phyloP scores from a whole-genome alignment of 2,797 vertebrate genomes.

The Acanthornis magna region DNA sequence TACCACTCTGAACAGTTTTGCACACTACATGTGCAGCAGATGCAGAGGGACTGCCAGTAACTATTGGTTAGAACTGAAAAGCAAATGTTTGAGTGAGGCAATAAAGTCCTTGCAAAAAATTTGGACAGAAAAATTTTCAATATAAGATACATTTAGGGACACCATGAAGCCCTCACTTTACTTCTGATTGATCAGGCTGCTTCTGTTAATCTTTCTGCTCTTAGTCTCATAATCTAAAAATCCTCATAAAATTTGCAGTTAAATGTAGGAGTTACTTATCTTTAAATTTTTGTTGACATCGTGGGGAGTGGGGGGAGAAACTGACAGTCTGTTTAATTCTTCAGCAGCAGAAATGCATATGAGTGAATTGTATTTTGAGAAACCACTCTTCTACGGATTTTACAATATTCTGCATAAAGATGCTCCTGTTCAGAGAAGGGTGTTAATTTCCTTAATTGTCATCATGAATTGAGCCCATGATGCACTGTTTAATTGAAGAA shows the following conservation, averaged over 20 bases:
- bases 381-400: not conserved
- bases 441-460: not conserved
- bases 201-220: not conserved
- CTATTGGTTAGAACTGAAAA: not conserved
- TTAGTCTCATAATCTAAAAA: not conserved
- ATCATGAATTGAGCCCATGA: not conserved
- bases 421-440: not conserved
- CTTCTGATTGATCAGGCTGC: not conserved
- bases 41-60: not conserved
- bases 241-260: not conserved
- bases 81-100: not conserved
- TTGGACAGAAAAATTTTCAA: not conserved
- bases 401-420: not conserved
- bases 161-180: not conserved
- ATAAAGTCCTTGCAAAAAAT: not conserved
- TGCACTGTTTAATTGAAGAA: not conserved
- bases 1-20: not conserved
- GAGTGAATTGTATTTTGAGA: not conserved
- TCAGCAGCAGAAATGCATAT: not conserved
- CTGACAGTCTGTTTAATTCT: not conserved
- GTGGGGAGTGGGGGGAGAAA: not conserved
- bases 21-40: fast-evolving
- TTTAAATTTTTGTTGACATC: not conserved
- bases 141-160: not conserved
- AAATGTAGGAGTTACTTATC: not conserved